phyloP scores from a whole-genome alignment of 2,888 invertebrate genomes.

The Drosophila monieri region DNA sequence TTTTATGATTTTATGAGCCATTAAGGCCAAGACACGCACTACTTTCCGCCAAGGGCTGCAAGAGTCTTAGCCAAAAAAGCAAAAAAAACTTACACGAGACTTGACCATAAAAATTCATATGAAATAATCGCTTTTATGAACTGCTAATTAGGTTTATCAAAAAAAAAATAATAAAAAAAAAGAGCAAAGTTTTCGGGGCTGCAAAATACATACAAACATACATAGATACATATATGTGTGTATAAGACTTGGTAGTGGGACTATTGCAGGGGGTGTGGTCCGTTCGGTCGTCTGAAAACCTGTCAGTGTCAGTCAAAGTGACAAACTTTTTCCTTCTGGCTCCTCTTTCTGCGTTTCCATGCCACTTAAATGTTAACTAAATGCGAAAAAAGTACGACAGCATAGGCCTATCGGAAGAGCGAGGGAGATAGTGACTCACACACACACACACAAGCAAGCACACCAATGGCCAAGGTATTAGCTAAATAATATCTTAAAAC shows the following conservation, averaged over 20 bases:
- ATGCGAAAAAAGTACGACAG: slow-evolving; percentile 14
- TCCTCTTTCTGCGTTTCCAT: slow-evolving; percentile 29
- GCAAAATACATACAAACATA: slow-evolving; percentile 14
- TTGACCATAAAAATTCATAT: slow-evolving; percentile 42
- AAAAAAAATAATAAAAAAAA: slow-evolving; percentile 17
- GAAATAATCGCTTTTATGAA: slow-evolving; percentile 54
- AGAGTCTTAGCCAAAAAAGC: slow-evolving; percentile 6
- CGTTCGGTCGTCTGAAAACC: slow-evolving; percentile 49
- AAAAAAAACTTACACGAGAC: slow-evolving; percentile 25
- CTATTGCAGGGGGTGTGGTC: slow-evolving; percentile 31
- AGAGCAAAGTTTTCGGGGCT: background rate
- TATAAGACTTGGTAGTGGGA: background rate
- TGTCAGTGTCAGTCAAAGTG: slow-evolving; percentile 64
- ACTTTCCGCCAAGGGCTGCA: slow-evolving; percentile 16
- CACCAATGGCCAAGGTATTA: background rate
- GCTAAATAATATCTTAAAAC: background rate
- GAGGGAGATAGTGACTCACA: slow-evolving; percentile 9
- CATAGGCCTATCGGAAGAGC: slow-evolving; percentile 35
- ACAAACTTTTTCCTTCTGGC: slow-evolving; percentile 24
- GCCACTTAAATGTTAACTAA: slow-evolving; percentile 33
- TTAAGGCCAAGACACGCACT: slow-evolving; percentile 23
- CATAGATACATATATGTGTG: no score
- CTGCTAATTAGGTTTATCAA: slow-evolving; percentile 70
- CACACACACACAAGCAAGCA: slow-evolving; percentile 1
- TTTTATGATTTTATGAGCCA: slow-evolving; percentile 19